Evolutionary conservation across 2,113 vertebrate genomes (phyloP).

Genomic region (Megaceryle maxima): DNA sequence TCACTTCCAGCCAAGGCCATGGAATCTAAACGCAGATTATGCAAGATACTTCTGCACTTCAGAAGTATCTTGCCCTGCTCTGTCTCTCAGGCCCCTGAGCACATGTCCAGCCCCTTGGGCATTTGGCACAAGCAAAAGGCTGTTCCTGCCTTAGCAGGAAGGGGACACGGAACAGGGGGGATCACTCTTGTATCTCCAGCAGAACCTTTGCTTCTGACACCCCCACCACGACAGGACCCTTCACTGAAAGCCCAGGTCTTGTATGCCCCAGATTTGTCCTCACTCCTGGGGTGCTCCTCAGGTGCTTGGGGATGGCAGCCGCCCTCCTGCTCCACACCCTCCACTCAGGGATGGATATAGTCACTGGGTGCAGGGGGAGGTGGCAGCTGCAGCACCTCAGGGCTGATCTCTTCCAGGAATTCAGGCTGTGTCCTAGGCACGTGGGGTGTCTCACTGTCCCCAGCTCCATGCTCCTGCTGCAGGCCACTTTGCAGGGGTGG

Average conservation of each 20-base stretch:
- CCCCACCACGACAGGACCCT: no score
- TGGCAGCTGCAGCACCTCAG: neutral
- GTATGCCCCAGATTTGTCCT: neutral
- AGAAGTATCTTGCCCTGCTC: no score
- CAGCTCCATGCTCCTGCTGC: neutral
- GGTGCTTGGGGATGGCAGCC: neutral
- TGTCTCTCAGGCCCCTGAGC: no score
- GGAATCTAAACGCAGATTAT: no score
- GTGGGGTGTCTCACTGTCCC: neutral
- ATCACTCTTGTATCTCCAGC: fast-evolving
- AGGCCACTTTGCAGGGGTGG: neutral
- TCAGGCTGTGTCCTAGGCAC: neutral
- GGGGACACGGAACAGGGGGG: fast-evolving
- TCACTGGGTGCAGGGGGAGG: neutral
- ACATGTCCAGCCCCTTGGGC: no score
- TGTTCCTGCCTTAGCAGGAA: neutral
- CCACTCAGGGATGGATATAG: fast-evolving
- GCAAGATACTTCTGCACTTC: no score
- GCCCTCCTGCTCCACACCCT: neutral
- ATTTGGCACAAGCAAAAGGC: neutral
- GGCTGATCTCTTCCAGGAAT: neutral
- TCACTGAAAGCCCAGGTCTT: neutral
- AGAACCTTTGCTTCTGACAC: neutral
- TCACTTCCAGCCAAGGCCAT: no score
- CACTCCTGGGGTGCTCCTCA: fast-evolving